Evolutionary conservation across 2,888 invertebrate species (phyloP), one percentile per base, ranked within the genome.

Genomic region (Drosophila barbarae): DNA sequence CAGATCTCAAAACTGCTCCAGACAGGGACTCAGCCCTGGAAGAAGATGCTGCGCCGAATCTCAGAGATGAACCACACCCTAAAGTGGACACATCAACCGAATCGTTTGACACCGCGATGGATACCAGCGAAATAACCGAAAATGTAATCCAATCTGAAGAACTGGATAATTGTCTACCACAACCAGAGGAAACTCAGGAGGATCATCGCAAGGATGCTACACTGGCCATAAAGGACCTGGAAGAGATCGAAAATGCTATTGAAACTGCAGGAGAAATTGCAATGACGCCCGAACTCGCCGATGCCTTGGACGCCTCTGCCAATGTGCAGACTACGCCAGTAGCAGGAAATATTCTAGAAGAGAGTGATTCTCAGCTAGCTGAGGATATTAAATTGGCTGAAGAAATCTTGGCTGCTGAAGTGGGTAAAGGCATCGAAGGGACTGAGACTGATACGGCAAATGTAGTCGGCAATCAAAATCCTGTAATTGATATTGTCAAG

Each of bases 361-460:
- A 50, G n/a, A 63, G 44, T 15, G 63, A 64, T 7, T 64, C 63
- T 5, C 63, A 64, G 46, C 64, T 64, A 10, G 63, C 63, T 7
- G 63, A 64, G 34, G 63, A 64, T 15, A 64, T 64, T n/a, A 64
- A 64, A 10, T 38, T 64, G 52, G 63, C 63, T 9, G 63, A 64
- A 15, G 63, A 64, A 52, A 64, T 64, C 13, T 21, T 64, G 5
- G 63, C 63, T 3, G 65, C 65, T 34, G 64, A 64, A 9, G 51
- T 52, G n/a, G 64, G 63, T 9, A 63, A 50, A 21, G 35, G 42
- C 18, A 23, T 63, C 8, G 51, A 63, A 26, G 36, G 15, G 3
- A 44, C 18, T 8, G 61, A 63, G 41, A 30, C 30, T 21, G 10
- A 35, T 15, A n/a, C 13, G 7, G 18, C 49, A 3, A 63, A 41